Conservation (phyloP, 2,888 invertebrate genomes). For the Ametastegia equiseti region DNA sequence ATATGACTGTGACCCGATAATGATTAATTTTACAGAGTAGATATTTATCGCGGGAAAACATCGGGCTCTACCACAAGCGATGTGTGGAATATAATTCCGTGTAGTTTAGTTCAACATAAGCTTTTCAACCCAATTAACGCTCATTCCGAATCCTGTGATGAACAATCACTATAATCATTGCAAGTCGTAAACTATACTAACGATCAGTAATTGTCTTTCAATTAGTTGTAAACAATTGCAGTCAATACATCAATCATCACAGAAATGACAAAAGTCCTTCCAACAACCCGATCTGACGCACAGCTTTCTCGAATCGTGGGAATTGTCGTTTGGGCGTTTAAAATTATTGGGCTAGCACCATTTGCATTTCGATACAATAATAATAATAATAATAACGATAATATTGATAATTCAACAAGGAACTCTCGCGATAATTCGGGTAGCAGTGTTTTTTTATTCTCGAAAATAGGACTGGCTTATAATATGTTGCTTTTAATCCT, state of each 20-base stretch:
- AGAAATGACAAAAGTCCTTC: not conserved
- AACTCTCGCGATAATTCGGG: not conserved
- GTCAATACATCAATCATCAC: not conserved
- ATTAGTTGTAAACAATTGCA: not conserved
- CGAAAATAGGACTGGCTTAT: not conserved
- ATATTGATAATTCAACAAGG: not conserved
- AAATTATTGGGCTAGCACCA: slow-evolving; percentile 10
- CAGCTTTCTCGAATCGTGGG: not conserved
- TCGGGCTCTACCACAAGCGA: not conserved
- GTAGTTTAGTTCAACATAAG: not conserved
- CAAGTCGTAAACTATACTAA: not conserved
- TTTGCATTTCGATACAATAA: not conserved
- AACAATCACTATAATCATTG: not conserved
- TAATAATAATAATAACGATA: too few species aligned
- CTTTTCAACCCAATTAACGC: not conserved
- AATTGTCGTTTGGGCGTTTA: not conserved
- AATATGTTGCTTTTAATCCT: not conserved
- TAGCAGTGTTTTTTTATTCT: not conserved
- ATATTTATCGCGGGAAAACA: not conserved
- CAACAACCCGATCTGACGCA: not conserved
- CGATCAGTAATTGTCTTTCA: not conserved
- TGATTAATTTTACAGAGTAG: not conserved
- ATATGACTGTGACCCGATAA: too few species aligned
- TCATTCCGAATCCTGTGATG: not conserved
- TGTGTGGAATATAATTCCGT: not conserved